phyloP scores from a whole-genome alignment of 2,113 vertebrate species.

The Lamprologus tigripictilis region DNA sequence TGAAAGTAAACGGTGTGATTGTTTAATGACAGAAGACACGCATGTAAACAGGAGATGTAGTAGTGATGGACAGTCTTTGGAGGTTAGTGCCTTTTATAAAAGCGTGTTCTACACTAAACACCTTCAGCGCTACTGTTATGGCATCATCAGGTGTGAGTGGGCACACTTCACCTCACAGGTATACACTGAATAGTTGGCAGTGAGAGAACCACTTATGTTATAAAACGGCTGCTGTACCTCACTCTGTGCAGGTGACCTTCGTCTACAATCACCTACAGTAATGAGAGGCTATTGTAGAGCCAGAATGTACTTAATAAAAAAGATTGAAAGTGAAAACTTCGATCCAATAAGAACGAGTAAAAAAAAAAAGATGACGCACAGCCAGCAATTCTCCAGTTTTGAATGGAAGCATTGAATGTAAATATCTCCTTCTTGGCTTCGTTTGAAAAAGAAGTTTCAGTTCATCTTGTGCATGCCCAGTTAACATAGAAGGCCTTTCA shows the following conservation, averaged over 20 bases:
- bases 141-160: neutral
- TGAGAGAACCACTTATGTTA: neutral
- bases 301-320: neutral
- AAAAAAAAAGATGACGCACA: neutral
- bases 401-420: constrained; percentile 12
- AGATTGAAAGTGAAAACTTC: neutral
- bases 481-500: constrained; percentile 37
- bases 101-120: neutral
- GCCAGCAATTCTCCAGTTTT: neutral
- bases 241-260: neutral
- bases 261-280: neutral
- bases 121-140: neutral
- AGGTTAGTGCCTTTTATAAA: neutral
- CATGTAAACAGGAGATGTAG: neutral
- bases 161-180: neutral
- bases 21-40: neutral
- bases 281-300: neutral
- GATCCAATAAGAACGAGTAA: neutral
- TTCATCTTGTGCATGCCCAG: neutral
- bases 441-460: neutral
- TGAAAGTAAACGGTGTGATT: neutral
- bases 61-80: neutral
- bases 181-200: neutral
- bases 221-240: neutral
- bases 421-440: neutral